Conservation (phyloP, 2,113 vertebrate genomes). For the Brevimyrus niger region DNA sequence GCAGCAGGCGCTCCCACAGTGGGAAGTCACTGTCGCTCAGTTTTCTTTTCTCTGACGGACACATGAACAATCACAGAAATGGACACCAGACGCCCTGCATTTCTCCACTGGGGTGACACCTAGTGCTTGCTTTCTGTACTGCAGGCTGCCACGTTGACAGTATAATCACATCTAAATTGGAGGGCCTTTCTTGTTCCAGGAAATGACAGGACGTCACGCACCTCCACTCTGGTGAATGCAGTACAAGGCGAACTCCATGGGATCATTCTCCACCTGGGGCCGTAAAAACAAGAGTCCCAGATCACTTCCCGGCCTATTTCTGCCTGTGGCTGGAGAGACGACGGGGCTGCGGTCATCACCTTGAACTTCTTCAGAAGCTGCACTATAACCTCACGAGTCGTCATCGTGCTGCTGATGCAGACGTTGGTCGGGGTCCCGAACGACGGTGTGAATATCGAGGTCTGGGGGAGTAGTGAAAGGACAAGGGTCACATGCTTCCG, state of each 20-base stretch:
- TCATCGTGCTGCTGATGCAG: constrained; percentile 75
- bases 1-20: constrained; percentile 77
- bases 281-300: neutral
- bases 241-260: constrained; percentile 83
- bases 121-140: neutral
- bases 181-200: neutral
- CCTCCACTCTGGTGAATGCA: constrained; percentile 81
- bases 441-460: constrained; percentile 80
- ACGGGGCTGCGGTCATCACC: constrained; percentile 46
- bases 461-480: constrained; percentile 53
- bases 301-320: neutral
- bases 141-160: neutral
- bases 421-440: constrained; percentile 83
- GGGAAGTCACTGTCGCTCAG: constrained; percentile 69
- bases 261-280: constrained; percentile 80
- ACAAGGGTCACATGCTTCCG: neutral
- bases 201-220: constrained; percentile 42
- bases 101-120: neutral
- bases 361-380: constrained; percentile 87
- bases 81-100: neutral
- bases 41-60: constrained; percentile 70
- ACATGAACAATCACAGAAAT: neutral
- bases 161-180: neutral
- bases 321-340: neutral
- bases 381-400: constrained; percentile 75